These are phyloP conservation scores for Anastrepha obliqua DNA, from an alignment of 1,140 invertebrate species.

Conservation along the genomic window DNA sequence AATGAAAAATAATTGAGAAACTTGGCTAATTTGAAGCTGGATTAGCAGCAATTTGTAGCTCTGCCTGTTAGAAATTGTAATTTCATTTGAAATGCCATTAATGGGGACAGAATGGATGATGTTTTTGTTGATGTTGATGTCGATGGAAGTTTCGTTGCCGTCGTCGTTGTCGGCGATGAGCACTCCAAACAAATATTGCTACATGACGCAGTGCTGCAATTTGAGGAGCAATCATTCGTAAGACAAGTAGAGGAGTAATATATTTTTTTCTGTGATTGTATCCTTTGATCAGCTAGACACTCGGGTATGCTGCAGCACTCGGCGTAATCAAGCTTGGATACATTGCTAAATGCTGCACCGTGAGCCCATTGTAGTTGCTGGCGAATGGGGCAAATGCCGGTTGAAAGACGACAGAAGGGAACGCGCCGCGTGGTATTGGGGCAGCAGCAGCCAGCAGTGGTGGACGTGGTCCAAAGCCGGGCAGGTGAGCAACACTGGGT, in stretches of 20 bases:
- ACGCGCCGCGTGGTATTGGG: constrained; percentile 21
- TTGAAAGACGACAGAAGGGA: constrained; percentile 62
- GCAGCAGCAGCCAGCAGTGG: constrained; percentile 59
- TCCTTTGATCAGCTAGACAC: not conserved
- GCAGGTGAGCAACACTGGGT: constrained; percentile 54
- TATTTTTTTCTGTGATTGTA: not conserved
- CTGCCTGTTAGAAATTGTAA: not conserved
- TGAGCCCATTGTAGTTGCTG: constrained; percentile 59
- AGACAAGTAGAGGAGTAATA: not conserved
- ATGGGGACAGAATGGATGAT: not conserved
- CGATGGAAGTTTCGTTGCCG: not conserved
- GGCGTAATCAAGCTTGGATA: not conserved
- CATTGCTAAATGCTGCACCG: constrained; percentile 36
- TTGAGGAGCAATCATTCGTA: not conserved
- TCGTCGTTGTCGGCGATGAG: constrained; percentile 21
- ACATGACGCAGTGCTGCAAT: not conserved
- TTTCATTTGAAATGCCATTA: constrained; percentile 21
- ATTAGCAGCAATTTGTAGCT: constrained; percentile 12
- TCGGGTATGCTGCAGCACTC: not conserved
- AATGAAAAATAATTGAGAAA: not conserved
- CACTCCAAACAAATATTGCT: constrained; percentile 54
- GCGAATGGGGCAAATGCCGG: constrained; percentile 69
- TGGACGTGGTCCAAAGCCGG: constrained; percentile 47
- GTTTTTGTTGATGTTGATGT: not conserved
- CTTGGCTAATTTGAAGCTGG: not conserved